Evolutionary conservation across 2,888 invertebrate species (phyloP), one percentile per base, ranked within the genome.

Genomic region (Archaeoteleia sp.): DNA sequence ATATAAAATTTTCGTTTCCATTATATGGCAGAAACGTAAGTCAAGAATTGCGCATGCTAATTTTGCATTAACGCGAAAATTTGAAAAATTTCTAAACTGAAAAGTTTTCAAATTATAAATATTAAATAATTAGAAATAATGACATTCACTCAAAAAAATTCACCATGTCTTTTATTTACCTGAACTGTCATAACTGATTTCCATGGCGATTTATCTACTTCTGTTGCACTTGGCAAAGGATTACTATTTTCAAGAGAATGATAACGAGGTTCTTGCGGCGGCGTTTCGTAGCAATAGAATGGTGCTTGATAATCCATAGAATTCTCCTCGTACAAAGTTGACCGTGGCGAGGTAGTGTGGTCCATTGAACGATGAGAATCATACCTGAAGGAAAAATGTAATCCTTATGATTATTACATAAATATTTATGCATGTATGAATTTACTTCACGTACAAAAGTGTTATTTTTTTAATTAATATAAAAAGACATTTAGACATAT

Each of bases 221-320:
- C 77, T 55, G 65, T 55, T 9, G 55, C 53, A 43, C 60, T 65
- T 40, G 63, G 69, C 15, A 69, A 39, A 7, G 53, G 62, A 62
- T 65, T 55, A 45, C 40, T 57, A 48, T 62, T 57, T 25, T 81
- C 78, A 10, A 67, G 32, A 4, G 72, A 67, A 14, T 75, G 77
- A 60, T 76, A 82, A 53, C 76, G 76, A 6, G 76, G 71, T 20
- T 82, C 82, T 48, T 81, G 81, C 1, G 81, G 81, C 8, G 82
- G 80, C 6, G 79, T 82, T 42, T 82, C 82, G 63, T 81, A 83
- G 49, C 82, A 81, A 43, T 82, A 82, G 17, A 70, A 42, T n/a
- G 78, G 72, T 1, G 74, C 66, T 14, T 74, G 77, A 69, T 80
- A 81, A 9, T 83, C 82, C 72, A 77, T 65, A 1, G 82, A 82